phyloP scores from a whole-genome alignment of 2,888 invertebrate species.

The Leuctra nigra region DNA sequence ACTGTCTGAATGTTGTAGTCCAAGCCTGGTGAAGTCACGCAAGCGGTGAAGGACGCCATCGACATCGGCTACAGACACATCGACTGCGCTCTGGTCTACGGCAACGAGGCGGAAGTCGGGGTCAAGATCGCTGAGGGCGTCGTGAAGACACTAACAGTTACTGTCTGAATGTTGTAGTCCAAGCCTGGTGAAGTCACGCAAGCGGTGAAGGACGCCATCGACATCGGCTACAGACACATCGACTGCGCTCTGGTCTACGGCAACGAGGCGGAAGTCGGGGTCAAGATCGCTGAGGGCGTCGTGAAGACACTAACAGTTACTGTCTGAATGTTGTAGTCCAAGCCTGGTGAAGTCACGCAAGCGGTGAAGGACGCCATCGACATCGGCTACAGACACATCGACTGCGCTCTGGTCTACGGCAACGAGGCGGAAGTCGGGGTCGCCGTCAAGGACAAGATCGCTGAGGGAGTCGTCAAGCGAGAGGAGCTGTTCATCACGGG shows the following conservation, averaged over 20 bases:
- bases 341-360: constrained; percentile 57
- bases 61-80: no score
- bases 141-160: no score
- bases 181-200: constrained; percentile 58
- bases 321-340: no score
- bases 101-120: no score
- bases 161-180: no score
- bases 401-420: constrained; percentile 66
- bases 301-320: no score
- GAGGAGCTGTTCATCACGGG: constrained; percentile 61
- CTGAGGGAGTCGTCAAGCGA: constrained; percentile 60
- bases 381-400: constrained; percentile 72
- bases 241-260: constrained; percentile 70
- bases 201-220: constrained; percentile 68
- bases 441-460: constrained; percentile 57
- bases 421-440: constrained; percentile 70
- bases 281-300: constrained; percentile 57
- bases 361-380: constrained; percentile 70
- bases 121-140: no score
- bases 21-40: no score
- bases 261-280: constrained; percentile 69
- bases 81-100: no score
- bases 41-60: no score
- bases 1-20: no score
- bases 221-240: constrained; percentile 71